Percentiles rank a stretch among this genome's conserved stretches.
These are phyloP conservation scores for Propithecus coquereli DNA, from an alignment of 2,113 vertebrate genomes.

Conservation along the genomic window DNA sequence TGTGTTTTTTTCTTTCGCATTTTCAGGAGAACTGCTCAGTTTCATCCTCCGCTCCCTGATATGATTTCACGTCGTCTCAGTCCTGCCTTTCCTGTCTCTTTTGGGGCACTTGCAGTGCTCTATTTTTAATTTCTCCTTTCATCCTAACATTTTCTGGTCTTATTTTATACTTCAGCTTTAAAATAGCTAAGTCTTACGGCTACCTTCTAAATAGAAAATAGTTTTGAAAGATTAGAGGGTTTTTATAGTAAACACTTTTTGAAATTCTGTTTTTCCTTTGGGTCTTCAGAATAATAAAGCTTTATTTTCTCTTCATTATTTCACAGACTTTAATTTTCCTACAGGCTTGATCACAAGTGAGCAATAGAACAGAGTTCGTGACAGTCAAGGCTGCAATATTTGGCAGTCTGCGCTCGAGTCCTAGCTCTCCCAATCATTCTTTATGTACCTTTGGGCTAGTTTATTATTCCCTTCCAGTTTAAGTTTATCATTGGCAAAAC, in stretches of 20 bases:
- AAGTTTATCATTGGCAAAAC: not conserved
- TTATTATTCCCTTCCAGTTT: not conserved
- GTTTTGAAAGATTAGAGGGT: not conserved
- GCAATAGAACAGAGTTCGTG: not conserved
- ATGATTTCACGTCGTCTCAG: rapidly evolving
- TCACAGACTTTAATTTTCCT: not conserved
- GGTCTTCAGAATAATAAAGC: not conserved
- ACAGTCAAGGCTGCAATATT: not conserved
- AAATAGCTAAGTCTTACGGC: not conserved
- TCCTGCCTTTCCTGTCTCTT: not conserved
- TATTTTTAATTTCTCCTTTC: not conserved
- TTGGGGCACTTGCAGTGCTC: not conserved
- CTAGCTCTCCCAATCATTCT: not conserved
- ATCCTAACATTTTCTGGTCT: not conserved
- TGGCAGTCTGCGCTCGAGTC: not conserved
- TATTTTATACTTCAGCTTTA: not conserved
- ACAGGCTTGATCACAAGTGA: not conserved
- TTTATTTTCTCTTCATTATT: not conserved
- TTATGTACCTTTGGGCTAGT: not conserved
- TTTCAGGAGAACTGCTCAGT: not conserved
- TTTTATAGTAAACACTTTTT: not conserved
- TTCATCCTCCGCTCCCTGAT: not conserved
- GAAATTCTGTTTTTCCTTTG: not conserved
- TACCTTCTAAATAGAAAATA: not conserved
- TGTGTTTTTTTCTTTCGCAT: not conserved